Evolutionary conservation across 35 echinoderm and acorn worm species (phyloP).

Genomic region (Lytechinus variegatus): DNA sequence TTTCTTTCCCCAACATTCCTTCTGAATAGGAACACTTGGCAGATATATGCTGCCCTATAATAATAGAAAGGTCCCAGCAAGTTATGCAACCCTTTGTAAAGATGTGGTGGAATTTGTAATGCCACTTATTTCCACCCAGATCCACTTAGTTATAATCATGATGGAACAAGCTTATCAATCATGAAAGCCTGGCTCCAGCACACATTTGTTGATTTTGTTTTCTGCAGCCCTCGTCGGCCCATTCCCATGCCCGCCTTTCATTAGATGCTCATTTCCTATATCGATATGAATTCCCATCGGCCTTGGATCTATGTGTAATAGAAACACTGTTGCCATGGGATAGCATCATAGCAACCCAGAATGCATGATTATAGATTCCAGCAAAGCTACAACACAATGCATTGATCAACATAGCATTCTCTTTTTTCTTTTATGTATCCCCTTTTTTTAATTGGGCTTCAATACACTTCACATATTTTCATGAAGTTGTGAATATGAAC

Average conservation of each 20-base stretch:
- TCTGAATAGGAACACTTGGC: no score
- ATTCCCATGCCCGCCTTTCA: background rate
- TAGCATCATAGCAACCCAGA: background rate
- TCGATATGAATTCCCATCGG: conserved; percentile 1
- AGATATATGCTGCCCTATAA: no score
- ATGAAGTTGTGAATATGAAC: background rate
- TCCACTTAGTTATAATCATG: background rate
- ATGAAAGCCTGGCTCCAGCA: background rate
- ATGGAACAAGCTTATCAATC: background rate
- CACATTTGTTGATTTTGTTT: background rate
- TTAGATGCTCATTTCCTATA: background rate
- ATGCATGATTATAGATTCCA: background rate
- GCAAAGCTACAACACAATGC: background rate
- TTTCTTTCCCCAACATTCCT: no score
- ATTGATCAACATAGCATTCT: background rate
- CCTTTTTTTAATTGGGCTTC: background rate
- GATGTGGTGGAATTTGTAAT: background rate
- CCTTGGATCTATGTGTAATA: background rate
- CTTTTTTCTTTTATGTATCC: background rate
- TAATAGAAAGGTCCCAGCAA: no score
- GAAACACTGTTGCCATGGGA: background rate
- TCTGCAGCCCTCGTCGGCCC: background rate
- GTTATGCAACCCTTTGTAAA: background rate
- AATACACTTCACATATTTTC: background rate
- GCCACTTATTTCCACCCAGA: background rate